Base-by-base conservation (phyloP, 1,140 invertebrate genomes). In the Drosophila simulans region DNA sequence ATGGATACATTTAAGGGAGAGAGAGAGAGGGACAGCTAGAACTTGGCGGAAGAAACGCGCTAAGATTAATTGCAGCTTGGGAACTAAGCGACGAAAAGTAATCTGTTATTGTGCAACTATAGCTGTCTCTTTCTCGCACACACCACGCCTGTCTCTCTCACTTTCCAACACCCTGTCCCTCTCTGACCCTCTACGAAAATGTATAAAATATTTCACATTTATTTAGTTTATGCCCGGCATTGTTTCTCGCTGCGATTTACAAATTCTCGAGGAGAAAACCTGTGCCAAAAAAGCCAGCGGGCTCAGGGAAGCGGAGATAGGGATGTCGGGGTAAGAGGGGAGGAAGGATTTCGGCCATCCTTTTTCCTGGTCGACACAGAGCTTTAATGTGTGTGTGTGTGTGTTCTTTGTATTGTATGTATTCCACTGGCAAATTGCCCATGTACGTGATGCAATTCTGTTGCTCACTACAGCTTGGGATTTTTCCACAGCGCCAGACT, bases 391-490 rank as follows among this genome's bases (percentile, higher is more conserved):
- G 17, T 17, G 40, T 64, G 60, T 86, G 39, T 63, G 58, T 77
- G 34, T 66, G 37, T 64, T 70, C 53, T 39, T 84, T 84, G 85
- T 89, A 84, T 89, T 89, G 68, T 71, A 84, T 89, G 65, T 71
- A 80, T 85, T 84, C 59, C 72, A 78, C 56, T 89, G 84, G 84
- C 84, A 89, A 89, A 89, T 89, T 89, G 84, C 84, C 84, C 85
- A 89, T 89, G 84, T 89, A 89, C 84, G 84, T 89, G 84, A 89
- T 89, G 84, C 84, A 89, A 89, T 89, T 89, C 85, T 83, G 84
- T 77, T 89, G 84, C 83, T 88, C 83, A 89, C 83, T 88, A 88
- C 82, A 62, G 79, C 69, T 49, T 43, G 25, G 62, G 40, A 45
- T 17, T 39, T 34, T 40, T 34, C 40, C 43, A 27, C 68, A 34